These are phyloP conservation scores for Eulithis testata DNA, from an alignment of 2,888 invertebrate species.

Conservation along the genomic window DNA sequence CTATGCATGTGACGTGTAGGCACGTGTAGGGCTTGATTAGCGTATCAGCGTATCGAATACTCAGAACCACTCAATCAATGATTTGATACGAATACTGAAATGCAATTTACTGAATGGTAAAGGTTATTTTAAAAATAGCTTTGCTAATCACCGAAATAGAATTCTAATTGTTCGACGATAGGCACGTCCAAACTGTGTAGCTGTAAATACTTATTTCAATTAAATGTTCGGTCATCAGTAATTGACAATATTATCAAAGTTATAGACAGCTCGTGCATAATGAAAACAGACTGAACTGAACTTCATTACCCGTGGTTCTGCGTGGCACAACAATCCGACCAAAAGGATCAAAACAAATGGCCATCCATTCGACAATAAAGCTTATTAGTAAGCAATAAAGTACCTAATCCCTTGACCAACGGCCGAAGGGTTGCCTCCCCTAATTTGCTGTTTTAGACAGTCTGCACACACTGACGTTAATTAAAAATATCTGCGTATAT, in stretches of 20 bases:
- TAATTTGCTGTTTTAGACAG: conserved; percentile 51
- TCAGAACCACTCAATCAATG: neutral
- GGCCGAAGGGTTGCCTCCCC: conserved; percentile 64
- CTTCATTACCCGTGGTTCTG: conserved; percentile 19
- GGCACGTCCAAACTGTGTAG: no score
- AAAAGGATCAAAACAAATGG: conserved; percentile 34
- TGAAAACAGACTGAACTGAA: conserved; percentile 23
- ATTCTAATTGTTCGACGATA: no score
- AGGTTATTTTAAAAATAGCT: no score
- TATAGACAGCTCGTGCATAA: neutral
- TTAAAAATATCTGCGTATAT: conserved; percentile 55
- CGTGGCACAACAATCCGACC: conserved; percentile 19
- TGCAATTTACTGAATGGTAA: no score
- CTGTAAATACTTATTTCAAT: no score
- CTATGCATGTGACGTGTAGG: conserved; percentile 2
- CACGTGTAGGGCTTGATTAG: neutral
- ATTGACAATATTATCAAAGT: neutral
- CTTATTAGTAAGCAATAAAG: conserved; percentile 21
- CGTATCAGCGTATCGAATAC: conserved; percentile 7
- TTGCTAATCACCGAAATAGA: no score
- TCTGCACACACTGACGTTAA: conserved; percentile 59
- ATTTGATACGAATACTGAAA: neutral
- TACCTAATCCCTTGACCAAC: conserved; percentile 12
- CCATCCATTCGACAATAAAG: conserved; percentile 17
- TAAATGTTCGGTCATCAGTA: no score